A percentile compares a stretch with the other conserved stretches of the same genome.
These are phyloP conservation scores for Pituophis catenifer DNA, from an alignment of 2,113 vertebrate species.

Conservation along the genomic window DNA sequence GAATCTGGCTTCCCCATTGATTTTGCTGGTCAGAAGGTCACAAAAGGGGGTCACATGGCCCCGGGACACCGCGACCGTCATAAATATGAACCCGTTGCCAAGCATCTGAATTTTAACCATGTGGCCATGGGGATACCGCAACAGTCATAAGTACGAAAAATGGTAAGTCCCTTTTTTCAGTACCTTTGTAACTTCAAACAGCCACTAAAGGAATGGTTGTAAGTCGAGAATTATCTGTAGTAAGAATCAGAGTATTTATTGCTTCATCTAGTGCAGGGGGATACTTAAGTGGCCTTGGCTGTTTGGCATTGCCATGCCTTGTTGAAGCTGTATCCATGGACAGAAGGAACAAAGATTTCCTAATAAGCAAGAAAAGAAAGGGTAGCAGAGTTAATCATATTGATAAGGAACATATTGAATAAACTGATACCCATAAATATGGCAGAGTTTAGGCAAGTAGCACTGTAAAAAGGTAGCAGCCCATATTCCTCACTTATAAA, in stretches of 20 bases:
- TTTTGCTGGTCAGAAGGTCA: not conserved
- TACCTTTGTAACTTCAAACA: too few relatives aligned
- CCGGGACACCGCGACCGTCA: not conserved
- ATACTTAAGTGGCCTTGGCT: not conserved
- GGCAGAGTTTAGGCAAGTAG: not conserved
- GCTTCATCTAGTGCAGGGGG: not conserved
- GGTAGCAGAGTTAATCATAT: not conserved
- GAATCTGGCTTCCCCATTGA: not conserved
- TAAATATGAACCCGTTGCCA: not conserved
- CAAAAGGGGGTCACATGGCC: not conserved
- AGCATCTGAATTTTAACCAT: too few relatives aligned
- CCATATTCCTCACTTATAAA: not conserved
- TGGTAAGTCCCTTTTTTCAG: too few relatives aligned
- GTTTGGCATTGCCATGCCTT: not conserved
- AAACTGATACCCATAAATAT: not conserved
- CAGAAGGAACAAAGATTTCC: not conserved
- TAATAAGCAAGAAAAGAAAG: not conserved
- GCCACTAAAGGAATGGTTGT: too few relatives aligned
- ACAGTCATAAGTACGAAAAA: too few relatives aligned
- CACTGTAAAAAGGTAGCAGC: not conserved
- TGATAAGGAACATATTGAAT: not conserved
- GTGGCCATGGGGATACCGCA: too few relatives aligned
- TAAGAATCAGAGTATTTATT: not conserved
- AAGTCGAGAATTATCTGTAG: too few relatives aligned
- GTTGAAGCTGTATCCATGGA: not conserved